Base-by-base conservation (phyloP, 2,797 vertebrate genomes). In the Strix occidentalis region DNA sequence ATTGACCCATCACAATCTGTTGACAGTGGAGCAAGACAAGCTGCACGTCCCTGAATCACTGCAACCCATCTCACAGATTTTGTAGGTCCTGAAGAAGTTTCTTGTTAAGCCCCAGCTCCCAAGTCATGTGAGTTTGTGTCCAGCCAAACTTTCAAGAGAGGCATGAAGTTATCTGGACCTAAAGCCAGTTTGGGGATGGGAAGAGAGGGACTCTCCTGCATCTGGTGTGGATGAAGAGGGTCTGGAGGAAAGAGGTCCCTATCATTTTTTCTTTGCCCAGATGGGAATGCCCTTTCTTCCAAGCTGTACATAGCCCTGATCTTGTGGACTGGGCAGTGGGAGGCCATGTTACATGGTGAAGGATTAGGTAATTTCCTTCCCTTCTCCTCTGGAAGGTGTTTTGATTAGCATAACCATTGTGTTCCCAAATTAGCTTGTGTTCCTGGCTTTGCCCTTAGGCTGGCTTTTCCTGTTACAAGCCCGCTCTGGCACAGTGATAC, bases 311-410 rank as follows among this genome's bases (percentile, higher is more conserved):
- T 3, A 85, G 60, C 28, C 45, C 37, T 53, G 54, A 6, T 83
- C 15, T 48, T 45, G 79, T 24, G n/a, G 48, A 56, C 43, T 19
- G 69, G 48, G 51, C 76, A 87, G 64, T 37, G 25, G 39, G 82
- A 89, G 11, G 29, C 50, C 71, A 57, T 0, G 0, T 5, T 21
- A 21, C 21, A 24, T 8, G 43, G 19, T 9, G 41, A 87, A 89
- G 84, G 60, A 89, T 96, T 91, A 85, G 53, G 45, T 89, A 87
- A 95, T 93, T 97, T 96, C 95, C 96, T 96, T 96, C 69, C 80
- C 50, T 74, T 74, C 78, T 87, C 8, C 21, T 74, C 48, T 95
- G 82, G 75, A 95, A 94, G 81, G 92, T 96, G 91, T 89, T 97
- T 94, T 92, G 94, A 92, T 96, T 94, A 91, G 68, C 65, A 51